Conservation (phyloP, 2,113 vertebrate species). For the Garra rufa region DNA sequence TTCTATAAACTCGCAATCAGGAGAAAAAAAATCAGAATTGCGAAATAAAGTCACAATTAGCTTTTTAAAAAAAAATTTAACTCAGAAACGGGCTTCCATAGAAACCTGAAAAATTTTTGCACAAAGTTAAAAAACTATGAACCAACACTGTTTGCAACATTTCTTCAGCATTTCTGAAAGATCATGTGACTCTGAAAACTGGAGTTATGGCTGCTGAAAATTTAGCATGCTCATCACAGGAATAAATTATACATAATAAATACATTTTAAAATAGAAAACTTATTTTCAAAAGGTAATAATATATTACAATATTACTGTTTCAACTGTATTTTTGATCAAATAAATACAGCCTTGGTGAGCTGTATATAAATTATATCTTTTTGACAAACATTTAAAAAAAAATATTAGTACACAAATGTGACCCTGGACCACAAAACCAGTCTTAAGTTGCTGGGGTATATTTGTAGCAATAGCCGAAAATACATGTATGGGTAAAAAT, state of each 20-base stretch:
- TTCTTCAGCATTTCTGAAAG: not conserved
- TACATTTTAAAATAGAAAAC: not conserved
- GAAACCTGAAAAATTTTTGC: not conserved
- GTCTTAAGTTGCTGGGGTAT: too few relatives aligned
- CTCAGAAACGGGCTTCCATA: too few relatives aligned
- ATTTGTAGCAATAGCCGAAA: too few relatives aligned
- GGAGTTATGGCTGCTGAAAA: not conserved
- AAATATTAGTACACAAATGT: too few relatives aligned
- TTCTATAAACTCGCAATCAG: too few relatives aligned
- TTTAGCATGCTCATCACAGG: not conserved
- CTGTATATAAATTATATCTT: not conserved
- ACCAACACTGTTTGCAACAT: not conserved
- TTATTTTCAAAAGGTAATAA: too few relatives aligned
- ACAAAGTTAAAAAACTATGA: not conserved
- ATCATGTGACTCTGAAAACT: not conserved
- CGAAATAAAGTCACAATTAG: too few relatives aligned
- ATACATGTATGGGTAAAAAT: too few relatives aligned
- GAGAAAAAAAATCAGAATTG: too few relatives aligned
- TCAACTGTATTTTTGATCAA: not conserved
- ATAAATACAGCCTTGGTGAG: not conserved
- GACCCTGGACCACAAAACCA: too few relatives aligned
- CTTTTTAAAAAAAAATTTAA: too few relatives aligned
- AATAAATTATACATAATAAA: too few relatives aligned
- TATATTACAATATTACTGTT: not conserved
- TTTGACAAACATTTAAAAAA: not conserved